phyloP scores from a whole-genome alignment of 2,797 vertebrate genomes.

The Mus caroli region DNA sequence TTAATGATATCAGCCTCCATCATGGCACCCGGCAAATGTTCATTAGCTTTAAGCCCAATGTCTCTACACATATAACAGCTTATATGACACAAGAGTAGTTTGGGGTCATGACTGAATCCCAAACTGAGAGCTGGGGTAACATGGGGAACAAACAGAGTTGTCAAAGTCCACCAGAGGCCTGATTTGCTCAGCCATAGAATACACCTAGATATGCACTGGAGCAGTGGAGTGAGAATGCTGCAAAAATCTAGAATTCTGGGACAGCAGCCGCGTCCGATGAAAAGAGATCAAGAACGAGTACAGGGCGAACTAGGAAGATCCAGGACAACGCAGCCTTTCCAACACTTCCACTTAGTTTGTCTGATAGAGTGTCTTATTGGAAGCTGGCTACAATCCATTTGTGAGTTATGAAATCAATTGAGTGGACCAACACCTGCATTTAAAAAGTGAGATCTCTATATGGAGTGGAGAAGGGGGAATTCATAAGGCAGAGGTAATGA shows the following conservation, averaged over 20 bases:
- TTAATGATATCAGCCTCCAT: neutral
- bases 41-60: neutral
- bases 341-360: neutral
- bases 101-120: neutral
- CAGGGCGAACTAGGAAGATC: neutral
- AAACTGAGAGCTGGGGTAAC: neutral
- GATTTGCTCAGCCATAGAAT: neutral
- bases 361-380: conserved; percentile 21
- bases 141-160: neutral
- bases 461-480: neutral
- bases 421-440: conserved; percentile 29
- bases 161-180: neutral
- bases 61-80: neutral
- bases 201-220: neutral
- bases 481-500: neutral
- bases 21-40: neutral
- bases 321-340: neutral
- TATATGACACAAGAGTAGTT: neutral
- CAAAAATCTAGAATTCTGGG: neutral
- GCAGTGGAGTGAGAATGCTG: neutral
- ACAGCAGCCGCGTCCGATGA: neutral
- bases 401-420: conserved; percentile 50
- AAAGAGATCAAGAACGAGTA: neutral
- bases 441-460: neutral
- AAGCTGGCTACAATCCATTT: neutral